Evolutionary conservation across 2,113 vertebrate genomes (phyloP), one percentile per base, ranked within the genome.

Genomic region (Hepsetus odoe): DNA sequence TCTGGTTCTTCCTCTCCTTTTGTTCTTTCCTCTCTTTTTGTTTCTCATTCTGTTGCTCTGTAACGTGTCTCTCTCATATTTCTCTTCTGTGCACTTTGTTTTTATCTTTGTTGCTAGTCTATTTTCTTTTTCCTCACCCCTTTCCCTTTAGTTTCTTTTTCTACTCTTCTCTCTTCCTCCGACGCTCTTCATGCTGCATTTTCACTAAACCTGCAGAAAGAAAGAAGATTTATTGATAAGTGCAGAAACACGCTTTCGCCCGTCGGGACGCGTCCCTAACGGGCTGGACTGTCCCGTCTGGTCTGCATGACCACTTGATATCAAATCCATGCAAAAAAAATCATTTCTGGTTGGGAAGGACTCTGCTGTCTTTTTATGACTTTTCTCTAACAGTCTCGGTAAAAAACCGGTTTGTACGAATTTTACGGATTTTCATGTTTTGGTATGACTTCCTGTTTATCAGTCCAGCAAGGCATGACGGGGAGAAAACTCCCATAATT

Each of bases 351-450:
- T 55, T 13, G 6, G 49, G 49, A 22, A 2, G 3, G 8, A 14
- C 5, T 35, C 11, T 22, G 30, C 69, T 28, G 12, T 67, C 11
- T 32, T 3, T 14, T 16, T n/a, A 32, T n/a, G 26, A 20, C 9
- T 22, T 22, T 9, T 22, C 2, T 24, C 51, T 55, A 55, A 22
- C 1, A 0, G 51, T 22, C n/a, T 55, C n/a, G 51, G 44, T 56
- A 32, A 53, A 35, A 18, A 69, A 76, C n/a, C 2, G 1, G 32
- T 67, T 76, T 67, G 55, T 56, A 56, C 42, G 74, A 55, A 65
- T 67, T 51, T 76, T 49, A 22, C 24, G 8, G 4, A 46, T 74
- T 61, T 74, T 20, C 5, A 42, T 51, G 42, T 14, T 44, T 49
- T 49, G 5, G 6, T 11, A 66, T 33, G 30, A 30, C 44, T 58